Base-by-base conservation (phyloP, 2,113 vertebrate genomes). In the Mandrillus leucophaeus region DNA sequence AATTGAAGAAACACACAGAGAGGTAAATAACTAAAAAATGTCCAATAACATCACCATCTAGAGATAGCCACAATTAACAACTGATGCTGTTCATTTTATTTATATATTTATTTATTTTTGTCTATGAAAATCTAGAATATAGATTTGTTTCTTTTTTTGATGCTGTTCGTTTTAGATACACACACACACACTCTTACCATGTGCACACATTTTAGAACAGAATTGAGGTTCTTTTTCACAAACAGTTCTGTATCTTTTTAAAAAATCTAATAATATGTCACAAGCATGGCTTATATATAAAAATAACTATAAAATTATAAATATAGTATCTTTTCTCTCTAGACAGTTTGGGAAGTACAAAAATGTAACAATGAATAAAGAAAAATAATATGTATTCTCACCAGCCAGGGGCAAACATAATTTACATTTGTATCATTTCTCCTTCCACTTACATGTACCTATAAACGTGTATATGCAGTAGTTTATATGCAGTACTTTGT, bases 341-440 rank as follows among this genome's bases (percentile, higher is more conserved):
- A 73, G 64, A 61, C 96, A 90, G 57, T 84, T 96, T 68, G 25
- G 64, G 86, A 96, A 96, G 59, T 83, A 38, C 6, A 66, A 89
- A 95, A 66, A 84, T 12, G 12, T 48, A 93, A 88, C 27, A 80
- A 16, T 6, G 13, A 95, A 43, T 57, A 88, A 85, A 18, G 2
- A 83, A 90, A 92, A 96, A n/a, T 10, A 38, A 76, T 11, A 43
- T 16, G 11, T 64, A 84, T 76, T 90, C 30, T 90, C 48, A 64
- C 17, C 7, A 79, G 27, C 25, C 10, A 85, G 52, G 43, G n/a
- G 22, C 43, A 68, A 78, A 45, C 8, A 40, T 76, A 52, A 81
- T 70, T 82, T 68, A 61, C 0, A 25, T 84, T 95, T 73, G 10
- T 1, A 2, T 96, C 61, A 38, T 70, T 91, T 95, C 38, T 88